Percentiles rank a stretch among this genome's conserved stretches.
phyloP scores from a whole-genome alignment of 2,888 invertebrate species.

The Pharmacophagus antenor region DNA sequence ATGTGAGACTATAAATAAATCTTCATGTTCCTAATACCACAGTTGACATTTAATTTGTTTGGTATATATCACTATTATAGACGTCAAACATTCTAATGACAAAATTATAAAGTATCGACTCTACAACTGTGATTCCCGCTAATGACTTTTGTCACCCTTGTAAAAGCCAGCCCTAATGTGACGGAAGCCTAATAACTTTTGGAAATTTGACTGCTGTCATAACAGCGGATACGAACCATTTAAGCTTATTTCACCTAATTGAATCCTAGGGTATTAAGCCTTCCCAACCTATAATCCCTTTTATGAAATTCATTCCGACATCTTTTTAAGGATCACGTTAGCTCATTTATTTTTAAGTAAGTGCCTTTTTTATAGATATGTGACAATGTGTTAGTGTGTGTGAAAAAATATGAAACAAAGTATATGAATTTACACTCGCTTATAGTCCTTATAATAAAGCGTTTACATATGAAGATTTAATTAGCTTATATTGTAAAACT shows the following conservation, averaged over 20 bases:
- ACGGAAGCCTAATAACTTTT: slow-evolving; percentile 59
- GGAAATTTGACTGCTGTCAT: slow-evolving; percentile 76
- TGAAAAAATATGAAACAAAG: neutral
- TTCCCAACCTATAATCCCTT: slow-evolving; percentile 73
- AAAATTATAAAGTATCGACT: slow-evolving; percentile 32
- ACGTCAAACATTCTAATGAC: slow-evolving; percentile 22
- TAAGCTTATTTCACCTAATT: slow-evolving; percentile 80
- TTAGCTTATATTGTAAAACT: neutral
- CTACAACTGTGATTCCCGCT: slow-evolving; percentile 38
- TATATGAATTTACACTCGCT: neutral
- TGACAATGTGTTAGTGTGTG: neutral
- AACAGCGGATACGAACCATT: slow-evolving; percentile 76
- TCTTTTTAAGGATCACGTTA: slow-evolving; percentile 57
- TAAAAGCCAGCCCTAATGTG: slow-evolving; percentile 44
- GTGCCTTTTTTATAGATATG: slow-evolving; percentile 35
- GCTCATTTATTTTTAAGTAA: slow-evolving; percentile 55
- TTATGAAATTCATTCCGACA: slow-evolving; percentile 74
- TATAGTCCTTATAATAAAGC: no score
- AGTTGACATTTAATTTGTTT: neutral
- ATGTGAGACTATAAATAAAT: neutral
- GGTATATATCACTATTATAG: no score
- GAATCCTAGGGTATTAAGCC: slow-evolving; percentile 77
- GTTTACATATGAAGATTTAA: neutral
- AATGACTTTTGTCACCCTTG: slow-evolving; percentile 55
- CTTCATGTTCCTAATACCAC: no score